Conservation (phyloP, 2,888 invertebrate genomes). For the Cephus nigrinus region DNA sequence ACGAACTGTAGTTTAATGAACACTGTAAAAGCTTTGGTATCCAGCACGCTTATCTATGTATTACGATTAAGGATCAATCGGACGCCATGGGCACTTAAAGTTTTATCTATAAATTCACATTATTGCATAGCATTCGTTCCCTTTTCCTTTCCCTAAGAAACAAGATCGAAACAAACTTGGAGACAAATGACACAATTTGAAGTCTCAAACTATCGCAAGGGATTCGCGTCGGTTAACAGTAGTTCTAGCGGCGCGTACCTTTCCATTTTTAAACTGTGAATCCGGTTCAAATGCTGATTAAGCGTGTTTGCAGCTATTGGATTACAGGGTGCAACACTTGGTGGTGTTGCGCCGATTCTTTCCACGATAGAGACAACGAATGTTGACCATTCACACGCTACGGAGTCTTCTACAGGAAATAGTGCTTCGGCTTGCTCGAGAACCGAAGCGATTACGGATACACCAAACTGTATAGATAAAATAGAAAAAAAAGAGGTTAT, state of each 20-base stretch:
- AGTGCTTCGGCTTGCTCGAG: constrained; percentile 68
- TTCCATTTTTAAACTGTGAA: constrained; percentile 48
- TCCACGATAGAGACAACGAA: constrained; percentile 53
- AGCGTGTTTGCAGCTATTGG: constrained; percentile 53
- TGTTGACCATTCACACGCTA: constrained; percentile 52
- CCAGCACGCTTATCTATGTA: constrained; percentile 22
- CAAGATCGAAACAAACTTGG: constrained; percentile 16
- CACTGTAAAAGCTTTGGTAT: constrained; percentile 19
- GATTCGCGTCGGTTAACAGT: constrained; percentile 57
- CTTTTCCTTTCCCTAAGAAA: constrained; percentile 30
- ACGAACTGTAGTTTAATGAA: not conserved
- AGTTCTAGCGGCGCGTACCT: constrained; percentile 54
- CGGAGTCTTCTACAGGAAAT: constrained; percentile 54
- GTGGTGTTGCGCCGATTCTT: constrained; percentile 42
- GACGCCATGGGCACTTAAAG: constrained; percentile 33
- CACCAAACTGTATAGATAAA: constrained; percentile 68
- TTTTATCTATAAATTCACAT: constrained; percentile 25
- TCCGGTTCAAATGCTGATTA: constrained; percentile 54
- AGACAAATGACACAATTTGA: constrained; percentile 4
- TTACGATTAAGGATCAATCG: constrained; percentile 15
- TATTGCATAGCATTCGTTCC: constrained; percentile 7
- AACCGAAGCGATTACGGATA: constrained; percentile 69
- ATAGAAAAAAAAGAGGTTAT: constrained; percentile 13
- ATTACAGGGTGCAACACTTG: constrained; percentile 54
- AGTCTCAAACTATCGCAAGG: constrained; percentile 56